Base-by-base conservation (phyloP, 1,140 invertebrate genomes). In the Drosophila pandora region DNA sequence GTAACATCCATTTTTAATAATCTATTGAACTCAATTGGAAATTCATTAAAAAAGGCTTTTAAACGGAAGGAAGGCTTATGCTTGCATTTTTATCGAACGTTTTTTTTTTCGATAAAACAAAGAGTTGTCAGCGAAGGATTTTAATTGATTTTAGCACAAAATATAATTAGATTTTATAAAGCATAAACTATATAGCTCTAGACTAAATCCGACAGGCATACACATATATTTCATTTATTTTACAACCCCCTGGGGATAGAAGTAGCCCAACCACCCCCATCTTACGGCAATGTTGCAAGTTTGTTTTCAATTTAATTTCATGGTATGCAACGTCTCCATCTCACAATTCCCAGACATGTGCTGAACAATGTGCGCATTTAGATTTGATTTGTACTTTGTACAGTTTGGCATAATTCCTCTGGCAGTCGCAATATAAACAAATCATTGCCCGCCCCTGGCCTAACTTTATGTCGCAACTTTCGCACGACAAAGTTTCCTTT, bases 391-490 rank as follows among this genome's bases (percentile, higher is more conserved):
- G 48, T 59, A 69, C 48, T 58, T 60, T 65, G 60, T 32, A 60
- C 45, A 55, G 57, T 63, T 58, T 45, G 63, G 23, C 61, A 83
- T 78, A 75, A 79, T 71, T 75, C 74, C 63, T 61, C 57, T 57
- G 57, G 65, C 54, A 81, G 67, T 74, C 56, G 43, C 48, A 68
- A 57, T 50, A 65, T 81, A 81, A 87, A 63, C 73, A 77, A 87
- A 84, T 70, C 62, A 80, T 77, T 65, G 81, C 63, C 77, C 62
- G 73, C 59, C 48, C 32, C 34, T 37, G 59, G 53, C 67, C 41
- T 56, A 75, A 72, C 60, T 87, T 80, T 67, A 45, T 76, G 73
- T 53, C 68, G 65, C 84, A 85, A 52, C 71, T 85, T 85, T 62
- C 58, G 22, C 48, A 65, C 49, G 55, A 77, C 67, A 85, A 84